Evolutionary conservation across 2,113 vertebrate genomes (phyloP), one percentile per base, ranked within the genome.

Genomic region (Hyperopisus bebe): DNA sequence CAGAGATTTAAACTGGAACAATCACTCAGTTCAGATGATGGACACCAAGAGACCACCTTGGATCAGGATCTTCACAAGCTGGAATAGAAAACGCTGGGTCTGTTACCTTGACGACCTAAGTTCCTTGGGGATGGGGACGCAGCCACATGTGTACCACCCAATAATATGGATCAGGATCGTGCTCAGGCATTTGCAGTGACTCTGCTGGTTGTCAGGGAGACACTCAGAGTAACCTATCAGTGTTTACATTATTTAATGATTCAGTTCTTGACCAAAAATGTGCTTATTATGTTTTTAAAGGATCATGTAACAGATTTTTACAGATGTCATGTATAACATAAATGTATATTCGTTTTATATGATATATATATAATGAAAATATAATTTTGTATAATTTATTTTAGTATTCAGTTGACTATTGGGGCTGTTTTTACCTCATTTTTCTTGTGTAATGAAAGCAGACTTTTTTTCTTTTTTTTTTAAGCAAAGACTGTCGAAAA

Each of bases 1-100:
- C 24, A 31, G 93, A 99, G 98, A 99, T 94, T 94, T 99, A 92
- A 99, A 98, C 95, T 95, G 98, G 91, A 99, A 99, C 0, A 98
- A 99, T 90, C 99, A 99, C 94, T 99, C 98, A 0, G 98, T 98
- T 48, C 98, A 98, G 93, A 95, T 97, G 51, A 94, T 96, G 96
- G 98, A 92, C 96, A 97, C 94, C 97, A 97, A 90, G 97, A 98
- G 98, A 98, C 93, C 97, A 55, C 17, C 48, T 90, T 15, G 1
- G 39, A 24, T 19, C 31, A 42, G 74, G 31, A 80, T 80, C 74
- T 19, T 42, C 31, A 80, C 74, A 17, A 39, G 31, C 70, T 35
- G 10, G 70, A 31, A 77, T 27, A 66, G 9, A 27, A n/a, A 66
- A 8, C 10, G 24, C 58, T 27, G 10, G 10, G n/a, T 27, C n/a